phyloP scores from a whole-genome alignment of 2,888 invertebrate genomes.

The Drosophila longiperda region DNA sequence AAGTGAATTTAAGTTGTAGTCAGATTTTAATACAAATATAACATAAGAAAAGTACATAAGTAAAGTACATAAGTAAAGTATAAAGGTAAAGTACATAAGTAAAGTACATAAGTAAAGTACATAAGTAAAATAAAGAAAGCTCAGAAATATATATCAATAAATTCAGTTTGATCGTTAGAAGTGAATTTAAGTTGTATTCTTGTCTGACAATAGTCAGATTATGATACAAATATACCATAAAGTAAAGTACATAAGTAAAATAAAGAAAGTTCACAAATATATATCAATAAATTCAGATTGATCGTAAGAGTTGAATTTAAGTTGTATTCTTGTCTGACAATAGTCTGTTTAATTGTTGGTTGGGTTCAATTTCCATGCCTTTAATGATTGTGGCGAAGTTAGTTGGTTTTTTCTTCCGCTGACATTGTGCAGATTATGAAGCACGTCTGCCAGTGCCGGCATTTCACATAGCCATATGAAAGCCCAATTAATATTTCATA shows the following conservation, averaged over 20 bases:
- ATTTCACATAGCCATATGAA: slow-evolving; percentile 53
- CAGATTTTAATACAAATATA: too few species aligned
- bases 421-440: slow-evolving; percentile 66
- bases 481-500: slow-evolving; percentile 80
- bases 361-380: slow-evolving; percentile 20
- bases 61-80: too few species aligned
- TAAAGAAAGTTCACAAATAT: neutral
- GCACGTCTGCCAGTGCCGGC: slow-evolving; percentile 61
- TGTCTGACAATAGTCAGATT: slow-evolving; percentile 6
- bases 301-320: slow-evolving; percentile 14
- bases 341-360: slow-evolving; percentile 24
- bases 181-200: slow-evolving; percentile 12
- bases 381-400: slow-evolving; percentile 48
- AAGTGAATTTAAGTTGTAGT: slow-evolving; percentile 15
- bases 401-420: slow-evolving; percentile 28
- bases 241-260: neutral
- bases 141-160: neutral
- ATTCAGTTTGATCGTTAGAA: neutral
- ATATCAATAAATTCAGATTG: neutral
- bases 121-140: neutral
- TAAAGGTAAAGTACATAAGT: too few species aligned
- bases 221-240: too few species aligned
- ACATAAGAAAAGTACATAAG: too few species aligned
- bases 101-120: neutral
- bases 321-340: slow-evolving; percentile 1